phyloP scores from a whole-genome alignment of 2,113 vertebrate species.

The Ondatra zibethicus region DNA sequence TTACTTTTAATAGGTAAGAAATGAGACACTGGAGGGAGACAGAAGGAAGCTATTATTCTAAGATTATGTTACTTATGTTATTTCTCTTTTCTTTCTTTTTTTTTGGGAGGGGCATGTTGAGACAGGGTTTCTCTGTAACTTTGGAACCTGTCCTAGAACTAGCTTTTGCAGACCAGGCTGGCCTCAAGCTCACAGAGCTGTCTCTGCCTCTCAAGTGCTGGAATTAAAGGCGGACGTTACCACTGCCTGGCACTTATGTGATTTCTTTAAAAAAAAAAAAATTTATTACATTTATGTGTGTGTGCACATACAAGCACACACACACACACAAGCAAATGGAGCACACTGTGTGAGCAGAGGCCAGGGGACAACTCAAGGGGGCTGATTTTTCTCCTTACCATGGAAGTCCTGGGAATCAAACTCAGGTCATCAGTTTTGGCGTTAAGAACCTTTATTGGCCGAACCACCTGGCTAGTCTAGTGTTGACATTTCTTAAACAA shows the following conservation, averaged over 20 bases:
- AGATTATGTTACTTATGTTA: conserved; percentile 22
- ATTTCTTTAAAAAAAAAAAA: neutral
- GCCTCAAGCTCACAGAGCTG: no score
- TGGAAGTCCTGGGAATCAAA: neutral
- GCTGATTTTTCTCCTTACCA: neutral
- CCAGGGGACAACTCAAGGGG: neutral
- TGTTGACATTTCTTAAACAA: conserved; percentile 47
- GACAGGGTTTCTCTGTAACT: no score
- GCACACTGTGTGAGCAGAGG: neutral
- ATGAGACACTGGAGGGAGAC: neutral
- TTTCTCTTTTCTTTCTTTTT: neutral
- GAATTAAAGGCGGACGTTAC: no score
- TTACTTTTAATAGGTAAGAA: conserved; percentile 35
- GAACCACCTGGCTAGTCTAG: neutral
- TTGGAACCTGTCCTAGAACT: no score
- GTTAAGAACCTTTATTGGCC: neutral
- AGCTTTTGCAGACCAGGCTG: no score
- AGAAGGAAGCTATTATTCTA: neutral
- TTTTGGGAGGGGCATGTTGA: no score
- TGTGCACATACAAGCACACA: neutral
- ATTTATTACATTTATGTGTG: neutral
- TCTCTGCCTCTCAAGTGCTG: no score
- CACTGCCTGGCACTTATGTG: neutral
- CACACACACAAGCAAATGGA: neutral
- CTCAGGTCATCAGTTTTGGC: neutral